Conservation (phyloP, 1,140 invertebrate species). For the Pomacea maculata region DNA sequence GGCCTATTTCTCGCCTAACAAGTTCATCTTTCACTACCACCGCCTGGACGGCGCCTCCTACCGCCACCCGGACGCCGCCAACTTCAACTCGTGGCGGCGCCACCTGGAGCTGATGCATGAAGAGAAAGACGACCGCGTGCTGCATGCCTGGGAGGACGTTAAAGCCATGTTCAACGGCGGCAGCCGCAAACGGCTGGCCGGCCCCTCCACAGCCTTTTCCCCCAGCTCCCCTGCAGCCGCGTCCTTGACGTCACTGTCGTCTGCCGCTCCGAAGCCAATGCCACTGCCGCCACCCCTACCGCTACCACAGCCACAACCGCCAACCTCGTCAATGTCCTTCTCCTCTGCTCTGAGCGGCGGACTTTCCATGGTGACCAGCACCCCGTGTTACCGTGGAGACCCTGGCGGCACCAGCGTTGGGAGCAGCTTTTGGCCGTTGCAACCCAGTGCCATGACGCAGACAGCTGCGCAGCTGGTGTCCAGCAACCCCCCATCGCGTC, state of each 20-base stretch:
- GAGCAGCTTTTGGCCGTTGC: neutral
- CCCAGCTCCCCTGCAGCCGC: neutral
- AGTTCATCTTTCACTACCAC: conserved; percentile 98
- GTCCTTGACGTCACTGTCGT: neutral
- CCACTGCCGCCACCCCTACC: neutral
- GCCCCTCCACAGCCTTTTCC: neutral
- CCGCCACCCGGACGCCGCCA: conserved; percentile 94
- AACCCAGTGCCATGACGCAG: neutral
- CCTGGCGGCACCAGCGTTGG: neutral
- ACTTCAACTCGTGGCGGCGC: conserved; percentile 96
- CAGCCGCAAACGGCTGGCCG: conserved; percentile 84
- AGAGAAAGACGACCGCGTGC: conserved; percentile 48
- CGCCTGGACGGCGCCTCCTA: conserved; percentile 81
- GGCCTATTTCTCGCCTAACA: conserved; percentile 97
- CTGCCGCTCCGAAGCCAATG: neutral
- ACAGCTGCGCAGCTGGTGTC: neutral
- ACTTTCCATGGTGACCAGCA: neutral
- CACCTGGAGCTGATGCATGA: conserved; percentile 78
- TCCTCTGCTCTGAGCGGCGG: neutral
- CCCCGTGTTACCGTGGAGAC: neutral
- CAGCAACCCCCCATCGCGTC: neutral
- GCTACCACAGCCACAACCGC: neutral
- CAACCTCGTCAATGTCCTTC: neutral
- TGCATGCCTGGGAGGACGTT: conserved; percentile 82
- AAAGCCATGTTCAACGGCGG: conserved; percentile 99